phyloP scores from a whole-genome alignment of 2,888 invertebrate genomes.

The Lagria hirta region DNA sequence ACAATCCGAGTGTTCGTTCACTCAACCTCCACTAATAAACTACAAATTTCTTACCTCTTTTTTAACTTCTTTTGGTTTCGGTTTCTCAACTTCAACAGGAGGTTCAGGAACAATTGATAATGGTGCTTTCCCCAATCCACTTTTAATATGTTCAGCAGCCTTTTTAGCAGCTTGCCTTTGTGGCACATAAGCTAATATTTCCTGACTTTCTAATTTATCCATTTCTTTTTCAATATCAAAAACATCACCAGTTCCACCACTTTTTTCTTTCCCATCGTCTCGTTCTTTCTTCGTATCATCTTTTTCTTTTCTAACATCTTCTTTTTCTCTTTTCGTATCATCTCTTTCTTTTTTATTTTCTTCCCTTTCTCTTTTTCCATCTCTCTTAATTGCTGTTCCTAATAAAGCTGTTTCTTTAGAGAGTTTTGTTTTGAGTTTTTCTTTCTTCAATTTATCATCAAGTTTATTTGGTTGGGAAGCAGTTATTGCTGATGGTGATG shows the following conservation, averaged over 20 bases:
- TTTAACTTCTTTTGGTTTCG: constrained; percentile 35
- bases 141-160: constrained; percentile 87
- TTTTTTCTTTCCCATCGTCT: constrained; percentile 22
- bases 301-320: constrained; percentile 33
- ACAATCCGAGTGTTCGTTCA: no score
- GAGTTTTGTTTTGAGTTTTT: constrained; percentile 40
- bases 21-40: no score
- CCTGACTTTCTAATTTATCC: constrained; percentile 61
- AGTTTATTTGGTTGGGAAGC: no score
- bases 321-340: constrained; percentile 35
- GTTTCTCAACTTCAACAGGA: constrained; percentile 50
- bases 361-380: constrained; percentile 34
- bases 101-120: constrained; percentile 37
- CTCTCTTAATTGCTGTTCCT: no score
- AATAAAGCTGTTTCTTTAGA: constrained; percentile 52
- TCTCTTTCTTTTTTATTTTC: constrained; percentile 32
- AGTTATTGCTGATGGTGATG: no score
- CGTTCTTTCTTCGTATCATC: constrained; percentile 18
- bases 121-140: constrained; percentile 65
- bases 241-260: constrained; percentile 50
- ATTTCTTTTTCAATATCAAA: constrained; percentile 65
- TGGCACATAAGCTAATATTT: constrained; percentile 80
- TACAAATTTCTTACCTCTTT: no score
- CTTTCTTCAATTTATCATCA: constrained; percentile 36
- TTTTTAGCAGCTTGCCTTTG: constrained; percentile 90